Evolutionary conservation across 2,888 invertebrate genomes (phyloP), one percentile per base, ranked within the genome.

Genomic region (Galerucella nymphaeae): DNA sequence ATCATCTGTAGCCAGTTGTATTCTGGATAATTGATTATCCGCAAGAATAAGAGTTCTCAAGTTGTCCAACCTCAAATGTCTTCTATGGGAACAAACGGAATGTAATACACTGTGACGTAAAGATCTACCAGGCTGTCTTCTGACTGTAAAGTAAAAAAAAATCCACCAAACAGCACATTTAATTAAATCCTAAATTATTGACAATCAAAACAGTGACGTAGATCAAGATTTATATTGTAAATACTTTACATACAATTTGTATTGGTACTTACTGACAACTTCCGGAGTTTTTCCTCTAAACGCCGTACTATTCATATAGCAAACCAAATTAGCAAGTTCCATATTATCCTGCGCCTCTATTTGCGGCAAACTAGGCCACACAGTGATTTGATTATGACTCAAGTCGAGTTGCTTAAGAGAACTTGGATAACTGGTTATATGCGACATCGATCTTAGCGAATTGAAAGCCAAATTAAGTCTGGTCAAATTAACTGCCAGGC

Each of bases 381-480:
- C 93, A 0, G 93, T 92, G 78, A 97, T 95, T 86, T 94, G 93
- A 86, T 98, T 98, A 85, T 96, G 95, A 62, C 96, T 96, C 50
- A 99, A 89, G 87, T 99, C 98, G 57, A 99, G 87, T 84, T 97
- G 96, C 74, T 97, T 95, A 10, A 99, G 88, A 62, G 93, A 92
- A 55, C 93, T 92, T 0, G 99, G 98, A 86, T 96, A 97, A 67
- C 94, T 94, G 13, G 95, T 95, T 70, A 98, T 94, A 82, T 93
- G 93, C 2, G 96, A 96, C 92, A 97, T 93, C 0, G 92, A 92
- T 75, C 91, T 85, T 63, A 91, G 88, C 73, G 93, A 93, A 86
- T 99, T 99, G 83, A 96, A 95, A 0, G 97, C 93, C 90, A 99
- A 91, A 84, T 97, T 97, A 16, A 99, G 90, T 53, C 96, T 89